Evolutionary conservation across 2,113 vertebrate species (phyloP).

Genomic region (Penelope pileata): DNA sequence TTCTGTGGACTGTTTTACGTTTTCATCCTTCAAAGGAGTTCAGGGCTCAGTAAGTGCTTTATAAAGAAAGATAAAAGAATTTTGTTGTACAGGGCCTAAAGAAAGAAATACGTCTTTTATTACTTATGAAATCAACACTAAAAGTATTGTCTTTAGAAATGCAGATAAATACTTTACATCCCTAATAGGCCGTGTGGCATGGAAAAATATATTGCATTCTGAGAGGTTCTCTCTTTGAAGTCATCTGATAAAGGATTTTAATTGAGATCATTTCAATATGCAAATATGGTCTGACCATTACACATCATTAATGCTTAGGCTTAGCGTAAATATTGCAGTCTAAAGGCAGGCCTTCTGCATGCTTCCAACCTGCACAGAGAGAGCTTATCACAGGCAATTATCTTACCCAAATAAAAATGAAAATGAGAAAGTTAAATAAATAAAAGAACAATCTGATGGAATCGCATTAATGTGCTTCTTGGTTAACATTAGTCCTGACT

Average conservation of each 20-base stretch:
- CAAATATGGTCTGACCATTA: conserved; percentile 65
- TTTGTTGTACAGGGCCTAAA: not conserved
- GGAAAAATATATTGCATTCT: conserved; percentile 56
- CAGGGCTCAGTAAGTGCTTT: not conserved
- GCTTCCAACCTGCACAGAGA: conserved; percentile 61
- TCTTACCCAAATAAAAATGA: conserved; percentile 84
- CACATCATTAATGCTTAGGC: conserved; percentile 42
- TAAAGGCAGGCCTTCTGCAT: conserved; percentile 60
- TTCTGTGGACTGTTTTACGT: not conserved
- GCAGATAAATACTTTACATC: conserved; percentile 55
- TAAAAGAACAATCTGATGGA: conserved; percentile 79
- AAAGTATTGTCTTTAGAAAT: conserved; percentile 51
- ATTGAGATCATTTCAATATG: conserved; percentile 80
- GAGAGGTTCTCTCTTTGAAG: conserved; percentile 66
- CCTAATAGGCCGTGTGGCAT: conserved; percentile 32
- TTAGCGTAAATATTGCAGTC: conserved; percentile 40
- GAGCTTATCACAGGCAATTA: conserved; percentile 82
- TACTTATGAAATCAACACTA: conserved; percentile 43
- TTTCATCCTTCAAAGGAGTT: conserved; percentile 44
- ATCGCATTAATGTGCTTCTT: conserved; percentile 70
- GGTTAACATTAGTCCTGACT: conserved; percentile 74
- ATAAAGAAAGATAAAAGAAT: conserved; percentile 50
- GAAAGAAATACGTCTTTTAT: conserved; percentile 19
- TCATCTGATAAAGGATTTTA: conserved; percentile 69
- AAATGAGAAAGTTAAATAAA: conserved; percentile 85